phyloP scores from a whole-genome alignment of 2,888 invertebrate species.

The Hydroisotoma schaefferi region DNA sequence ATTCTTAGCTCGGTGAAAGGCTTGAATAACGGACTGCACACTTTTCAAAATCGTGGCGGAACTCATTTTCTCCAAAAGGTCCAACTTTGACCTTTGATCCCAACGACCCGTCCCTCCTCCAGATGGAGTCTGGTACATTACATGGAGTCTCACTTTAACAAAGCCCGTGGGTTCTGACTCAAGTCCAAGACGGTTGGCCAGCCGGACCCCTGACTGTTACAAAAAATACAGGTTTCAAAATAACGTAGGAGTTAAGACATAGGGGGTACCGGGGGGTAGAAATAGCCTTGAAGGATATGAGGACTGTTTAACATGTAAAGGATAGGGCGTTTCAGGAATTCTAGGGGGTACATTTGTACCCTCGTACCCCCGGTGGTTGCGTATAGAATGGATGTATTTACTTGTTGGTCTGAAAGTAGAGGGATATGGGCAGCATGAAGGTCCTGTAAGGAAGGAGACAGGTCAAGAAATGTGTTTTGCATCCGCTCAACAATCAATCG shows the following conservation, averaged over 20 bases:
- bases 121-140: slow-evolving; percentile 36
- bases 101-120: not conserved
- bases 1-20: slow-evolving; percentile 43
- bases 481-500: slow-evolving; percentile 37
- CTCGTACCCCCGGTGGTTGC: too few relatives aligned
- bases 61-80: slow-evolving; percentile 45
- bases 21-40: slow-evolving; percentile 47
- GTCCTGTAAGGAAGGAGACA: slow-evolving; percentile 42
- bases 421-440: slow-evolving; percentile 40
- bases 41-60: slow-evolving; percentile 45
- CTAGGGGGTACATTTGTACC: too few relatives aligned
- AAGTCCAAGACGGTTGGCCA: slow-evolving; percentile 42
- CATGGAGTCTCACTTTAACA: slow-evolving; percentile 36
- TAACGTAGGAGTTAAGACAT: not conserved
- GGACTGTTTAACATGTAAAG: too few relatives aligned
- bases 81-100: slow-evolving; percentile 26
- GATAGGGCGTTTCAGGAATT: too few relatives aligned
- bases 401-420: slow-evolving; percentile 18
- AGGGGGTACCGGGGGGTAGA: not conserved
- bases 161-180: slow-evolving; percentile 41
- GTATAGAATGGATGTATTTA: too few relatives aligned
- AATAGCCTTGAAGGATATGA: too few relatives aligned
- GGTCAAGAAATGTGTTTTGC: slow-evolving; percentile 39
- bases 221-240: too few relatives aligned
- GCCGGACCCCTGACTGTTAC: too few relatives aligned